Percentiles rank a stretch among this genome's conserved stretches.
Evolutionary conservation across 2,797 vertebrate species (phyloP).

Genomic region (Amblyraja radiata): DNA sequence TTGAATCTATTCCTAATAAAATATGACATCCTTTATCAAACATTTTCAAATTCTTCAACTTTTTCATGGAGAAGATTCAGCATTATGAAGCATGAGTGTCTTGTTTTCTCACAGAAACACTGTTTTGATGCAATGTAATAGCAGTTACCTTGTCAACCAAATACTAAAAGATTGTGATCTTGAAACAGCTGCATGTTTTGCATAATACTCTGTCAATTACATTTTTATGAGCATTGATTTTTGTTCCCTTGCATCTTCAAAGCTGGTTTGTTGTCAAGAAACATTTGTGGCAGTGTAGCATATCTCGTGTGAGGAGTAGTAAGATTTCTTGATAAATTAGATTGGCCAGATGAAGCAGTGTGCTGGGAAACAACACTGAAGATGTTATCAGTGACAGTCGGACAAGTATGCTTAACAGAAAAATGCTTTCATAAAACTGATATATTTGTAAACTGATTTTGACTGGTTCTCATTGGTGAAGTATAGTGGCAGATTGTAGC

Average conservation of each 20-base stretch:
- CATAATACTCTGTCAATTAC: constrained; percentile 14
- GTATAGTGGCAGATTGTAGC: too few relatives aligned
- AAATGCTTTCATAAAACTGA: not conserved
- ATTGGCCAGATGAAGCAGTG: not conserved
- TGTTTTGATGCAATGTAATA: constrained; percentile 6
- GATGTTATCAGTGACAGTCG: constrained; percentile 22
- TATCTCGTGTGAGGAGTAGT: not conserved
- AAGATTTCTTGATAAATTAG: constrained; percentile 10
- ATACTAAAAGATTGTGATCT: constrained; percentile 27
- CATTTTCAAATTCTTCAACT: not conserved
- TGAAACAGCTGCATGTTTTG: constrained; percentile 29
- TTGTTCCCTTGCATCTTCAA: not conserved
- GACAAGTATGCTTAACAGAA: not conserved
- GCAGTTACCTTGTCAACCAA: not conserved
- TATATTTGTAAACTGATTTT: not conserved
- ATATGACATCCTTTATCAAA: not conserved
- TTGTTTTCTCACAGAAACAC: not conserved
- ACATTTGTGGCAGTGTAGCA: constrained; percentile 2
- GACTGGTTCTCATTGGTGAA: not conserved
- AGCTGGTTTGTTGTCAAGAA: not conserved
- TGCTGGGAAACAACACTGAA: not conserved
- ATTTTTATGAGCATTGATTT: constrained; percentile 29
- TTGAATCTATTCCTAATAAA: not conserved
- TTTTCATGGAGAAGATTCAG: not conserved
- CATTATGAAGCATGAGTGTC: not conserved